phyloP scores from a whole-genome alignment of 2,888 invertebrate genomes.

The Cephus sareptanus region DNA sequence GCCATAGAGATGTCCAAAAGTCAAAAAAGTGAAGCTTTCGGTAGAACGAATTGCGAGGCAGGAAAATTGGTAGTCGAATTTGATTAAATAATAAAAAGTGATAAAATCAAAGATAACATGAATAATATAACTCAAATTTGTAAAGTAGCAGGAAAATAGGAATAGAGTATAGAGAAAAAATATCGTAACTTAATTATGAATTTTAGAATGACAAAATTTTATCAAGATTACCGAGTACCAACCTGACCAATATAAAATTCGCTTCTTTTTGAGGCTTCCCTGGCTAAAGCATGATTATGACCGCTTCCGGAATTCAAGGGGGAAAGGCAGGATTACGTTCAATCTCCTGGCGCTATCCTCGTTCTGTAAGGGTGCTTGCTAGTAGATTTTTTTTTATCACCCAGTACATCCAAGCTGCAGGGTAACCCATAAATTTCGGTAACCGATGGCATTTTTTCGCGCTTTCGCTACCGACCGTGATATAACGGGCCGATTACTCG shows the following conservation, averaged over 20 bases:
- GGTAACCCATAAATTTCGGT: slow-evolving; percentile 28
- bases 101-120: no score
- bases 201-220: no score
- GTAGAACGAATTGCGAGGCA: not conserved
- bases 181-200: no score
- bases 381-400: slow-evolving; percentile 12
- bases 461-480: slow-evolving; percentile 31
- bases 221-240: no score
- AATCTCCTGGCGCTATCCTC: not conserved
- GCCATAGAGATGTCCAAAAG: not conserved
- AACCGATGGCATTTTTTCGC: slow-evolving; percentile 36
- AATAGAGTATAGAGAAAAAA: no score
- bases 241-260: not conserved
- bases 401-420: slow-evolving; percentile 1
- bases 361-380: not conserved
- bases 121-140: not conserved
- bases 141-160: not conserved
- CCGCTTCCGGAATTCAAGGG: not conserved
- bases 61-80: not conserved
- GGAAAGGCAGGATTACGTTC: not conserved
- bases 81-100: not conserved
- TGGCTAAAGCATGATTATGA: not conserved
- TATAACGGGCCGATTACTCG: slow-evolving; percentile 34
- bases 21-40: not conserved
- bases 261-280: not conserved